Evolutionary conservation across 2,113 vertebrate genomes (phyloP).

Genomic region (chimpanzee (Pan troglodytes)): DNA sequence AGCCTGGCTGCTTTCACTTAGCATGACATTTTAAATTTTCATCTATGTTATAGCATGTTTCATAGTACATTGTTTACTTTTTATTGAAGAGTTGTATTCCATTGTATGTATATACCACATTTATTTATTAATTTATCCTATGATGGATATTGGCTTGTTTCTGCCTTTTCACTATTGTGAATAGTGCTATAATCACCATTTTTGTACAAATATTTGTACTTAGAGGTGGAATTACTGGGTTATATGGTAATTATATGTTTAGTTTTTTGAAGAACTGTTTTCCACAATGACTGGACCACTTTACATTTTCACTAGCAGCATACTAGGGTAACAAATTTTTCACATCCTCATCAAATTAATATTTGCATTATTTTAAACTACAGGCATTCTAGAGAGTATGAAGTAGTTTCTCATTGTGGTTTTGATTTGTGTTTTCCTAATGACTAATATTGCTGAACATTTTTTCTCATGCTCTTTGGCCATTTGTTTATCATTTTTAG

Average conservation of each 20-base stretch:
- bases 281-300: background rate
- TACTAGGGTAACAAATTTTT: background rate
- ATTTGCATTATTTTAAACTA: background rate
- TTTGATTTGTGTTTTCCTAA: background rate
- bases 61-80: too few species aligned
- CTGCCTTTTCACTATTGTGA: background rate
- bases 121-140: too few species aligned
- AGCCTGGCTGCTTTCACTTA: too few species aligned
- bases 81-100: too few species aligned
- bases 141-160: background rate
- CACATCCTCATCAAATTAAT: background rate
- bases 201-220: background rate
- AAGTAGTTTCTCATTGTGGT: background rate
- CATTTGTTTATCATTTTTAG: background rate
- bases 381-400: background rate
- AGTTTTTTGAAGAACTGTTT: background rate
- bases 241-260: background rate
- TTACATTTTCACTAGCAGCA: background rate
- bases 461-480: background rate
- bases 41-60: too few species aligned
- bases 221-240: background rate
- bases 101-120: too few species aligned
- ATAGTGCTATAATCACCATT: background rate
- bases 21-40: too few species aligned
- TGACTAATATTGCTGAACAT: background rate